Base-by-base conservation (phyloP, 1,140 invertebrate species). In the Drosophila auraria region DNA sequence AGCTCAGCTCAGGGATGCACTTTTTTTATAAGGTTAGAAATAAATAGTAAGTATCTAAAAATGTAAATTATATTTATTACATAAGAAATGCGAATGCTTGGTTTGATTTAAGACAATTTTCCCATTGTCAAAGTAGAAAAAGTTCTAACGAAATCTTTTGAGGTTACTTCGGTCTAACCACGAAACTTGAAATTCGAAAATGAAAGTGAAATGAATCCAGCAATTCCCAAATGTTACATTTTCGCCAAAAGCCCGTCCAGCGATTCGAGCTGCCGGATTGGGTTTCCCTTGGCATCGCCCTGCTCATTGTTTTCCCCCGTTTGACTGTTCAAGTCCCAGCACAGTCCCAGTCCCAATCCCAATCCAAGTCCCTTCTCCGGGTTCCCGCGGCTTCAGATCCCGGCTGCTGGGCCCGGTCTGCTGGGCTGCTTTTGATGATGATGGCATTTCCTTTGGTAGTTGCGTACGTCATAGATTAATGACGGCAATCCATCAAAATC, bases 401-500 rank as follows among this genome's bases (percentile, higher is more conserved):
- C 51, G 77, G 72, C 82, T 83, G 64, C 62, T 59, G 79, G 57
- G 57, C 47, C 58, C 53, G 65, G 54, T 72, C 63, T 70, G 54
- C 58, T 80, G 89, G 69, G 87, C 69, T 91, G 89, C 84, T 87
- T 90, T 90, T 90, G 86, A 90, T 90, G 86, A 90, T 90, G 86
- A 90, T 91, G 87, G 87, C 86, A 92, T 92, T 92, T 92, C 82
- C 90, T 92, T 92, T 87, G 90, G 83, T 92, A 92, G 90, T 93
- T 87, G 92, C 83, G 91, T 93, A 93, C 91, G 92, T 93, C 92
- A 93, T 93, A 92, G 92, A 93, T 93, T 93, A 93, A 93, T 93
- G 92, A 82, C 91, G 87, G 92, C 92, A 86, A 93, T 93, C 83
- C 92, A 92, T 93, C 92, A 93, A 91, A 93, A 93, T 93, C 92